Evolutionary conservation across 2,888 invertebrate species (phyloP), one percentile per base, ranked within the genome.

Genomic region (Abscondita cerata): DNA sequence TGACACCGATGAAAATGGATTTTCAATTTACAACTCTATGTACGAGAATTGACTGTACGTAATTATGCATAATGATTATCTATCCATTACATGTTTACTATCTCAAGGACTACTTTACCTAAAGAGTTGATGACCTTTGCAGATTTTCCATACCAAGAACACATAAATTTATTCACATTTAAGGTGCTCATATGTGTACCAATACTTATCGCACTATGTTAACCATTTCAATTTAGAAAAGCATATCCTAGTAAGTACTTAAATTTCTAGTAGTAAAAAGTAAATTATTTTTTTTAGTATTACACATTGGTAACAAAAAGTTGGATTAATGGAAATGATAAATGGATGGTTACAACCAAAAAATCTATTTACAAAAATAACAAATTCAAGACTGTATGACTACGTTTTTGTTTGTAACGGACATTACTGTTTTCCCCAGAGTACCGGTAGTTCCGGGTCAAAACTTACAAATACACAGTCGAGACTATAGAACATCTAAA

Each of bases 71-170:
- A n/a, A n/a, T n/a, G n/a, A n/a, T n/a, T n/a, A n/a, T n/a, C n/a
- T n/a, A n/a, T n/a, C n/a, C n/a, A n/a, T n/a, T n/a, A n/a, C n/a
- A n/a, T n/a, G n/a, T n/a, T n/a, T n/a, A n/a, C n/a, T n/a, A n/a
- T n/a, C n/a, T n/a, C n/a, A 40, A 96, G 96, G 73, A 95, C 96
- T 0, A 96, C 96, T 80, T 83, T 96, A 6, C 96, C 96, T 0
- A 96, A 95, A 76, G 95, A 97, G 82, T 87, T 93, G 2, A 96
- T 97, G 96, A 92, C 91, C 0, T 96, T 88, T 77, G 93, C 93
- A 0, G 95, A 93, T 75, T 93, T 90, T 79, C 89, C 91, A 33
- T 44, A 44, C 1, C 53, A 41, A n/a, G 53, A 54, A 12, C 53
- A 54, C 13, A 6, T 25, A 2, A 31, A 34, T 20, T n/a, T 85